Evolutionary conservation across 2,888 invertebrate genomes (phyloP).

Genomic region (Netelia virgata): DNA sequence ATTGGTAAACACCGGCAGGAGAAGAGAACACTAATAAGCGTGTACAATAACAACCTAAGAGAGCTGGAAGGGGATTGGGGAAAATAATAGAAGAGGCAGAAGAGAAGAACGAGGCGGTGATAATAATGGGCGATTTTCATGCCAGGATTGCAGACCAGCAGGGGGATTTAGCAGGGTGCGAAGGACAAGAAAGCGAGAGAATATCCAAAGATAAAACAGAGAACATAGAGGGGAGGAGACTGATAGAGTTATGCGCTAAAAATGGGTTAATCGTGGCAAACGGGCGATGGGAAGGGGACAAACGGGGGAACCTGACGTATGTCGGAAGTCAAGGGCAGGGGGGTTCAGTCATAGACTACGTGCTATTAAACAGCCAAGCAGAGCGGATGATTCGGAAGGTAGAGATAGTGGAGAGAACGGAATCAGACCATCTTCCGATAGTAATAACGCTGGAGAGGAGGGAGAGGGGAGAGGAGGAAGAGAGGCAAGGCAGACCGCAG

Average conservation of each 20-base stretch:
- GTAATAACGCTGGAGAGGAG: not conserved
- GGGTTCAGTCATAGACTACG: constrained; percentile 44
- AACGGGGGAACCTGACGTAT: constrained; percentile 7
- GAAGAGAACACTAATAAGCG: not conserved
- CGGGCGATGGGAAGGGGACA: constrained; percentile 33
- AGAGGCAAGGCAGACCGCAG: not conserved
- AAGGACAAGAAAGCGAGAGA: not conserved
- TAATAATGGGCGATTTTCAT: constrained; percentile 52
- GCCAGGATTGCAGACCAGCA: constrained; percentile 42
- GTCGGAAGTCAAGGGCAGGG: constrained; percentile 9
- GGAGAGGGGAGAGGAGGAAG: not conserved
- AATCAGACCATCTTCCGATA: constrained; percentile 41
- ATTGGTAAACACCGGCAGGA: constrained; percentile 13
- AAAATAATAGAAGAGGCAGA: not conserved
- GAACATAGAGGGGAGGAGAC: constrained; percentile 27
- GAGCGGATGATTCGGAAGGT: not conserved
- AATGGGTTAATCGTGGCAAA: constrained; percentile 7
- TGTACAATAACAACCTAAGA: constrained; percentile 4
- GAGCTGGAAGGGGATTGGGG: not conserved
- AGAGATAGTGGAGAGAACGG: constrained; percentile 20
- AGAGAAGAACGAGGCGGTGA: not conserved
- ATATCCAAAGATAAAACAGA: not conserved
- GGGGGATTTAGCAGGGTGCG: constrained; percentile 9
- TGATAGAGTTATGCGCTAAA: constrained; percentile 23
- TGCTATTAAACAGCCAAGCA: constrained; percentile 2